A percentile compares a stretch with the other conserved stretches of the same genome.
phyloP scores from a whole-genome alignment of 2,888 invertebrate species.

The Laspeyria flexula region DNA sequence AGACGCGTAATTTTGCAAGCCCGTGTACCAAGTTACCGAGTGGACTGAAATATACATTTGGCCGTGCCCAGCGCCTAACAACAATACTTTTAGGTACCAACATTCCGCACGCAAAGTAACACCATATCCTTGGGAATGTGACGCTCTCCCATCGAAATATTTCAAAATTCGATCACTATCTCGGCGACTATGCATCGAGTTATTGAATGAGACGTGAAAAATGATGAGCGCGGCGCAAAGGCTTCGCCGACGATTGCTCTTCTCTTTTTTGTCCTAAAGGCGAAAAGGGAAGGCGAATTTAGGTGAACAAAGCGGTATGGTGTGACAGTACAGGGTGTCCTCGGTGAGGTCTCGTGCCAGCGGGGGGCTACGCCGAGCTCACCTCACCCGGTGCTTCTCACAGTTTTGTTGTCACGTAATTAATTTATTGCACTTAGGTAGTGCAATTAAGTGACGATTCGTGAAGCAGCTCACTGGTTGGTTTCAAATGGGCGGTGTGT shows the following conservation, averaged over 20 bases:
- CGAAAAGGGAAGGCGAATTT: conserved; percentile 69
- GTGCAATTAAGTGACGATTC: conserved; percentile 53
- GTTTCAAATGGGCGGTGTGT: conserved; percentile 73
- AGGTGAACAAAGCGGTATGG: conserved; percentile 76
- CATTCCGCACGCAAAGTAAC: conserved; percentile 85
- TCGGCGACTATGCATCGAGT: conserved; percentile 80
- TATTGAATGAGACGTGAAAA: conserved; percentile 86
- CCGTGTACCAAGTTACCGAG: neutral
- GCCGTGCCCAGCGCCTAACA: conserved; percentile 17
- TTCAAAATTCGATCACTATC: conserved; percentile 85
- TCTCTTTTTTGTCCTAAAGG: conserved; percentile 59
- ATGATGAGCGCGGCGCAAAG: conserved; percentile 81
- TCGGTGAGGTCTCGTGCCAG: conserved; percentile 76
- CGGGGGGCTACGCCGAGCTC: conserved; percentile 68
- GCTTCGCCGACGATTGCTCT: conserved; percentile 70
- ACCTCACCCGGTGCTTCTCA: conserved; percentile 72
- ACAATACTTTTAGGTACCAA: conserved; percentile 43
- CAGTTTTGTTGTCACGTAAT: conserved; percentile 82
- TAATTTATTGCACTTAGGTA: conserved; percentile 79
- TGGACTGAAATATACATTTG: neutral
- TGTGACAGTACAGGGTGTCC: conserved; percentile 62
- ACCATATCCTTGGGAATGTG: conserved; percentile 85
- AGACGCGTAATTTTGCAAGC: neutral
- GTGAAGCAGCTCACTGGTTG: conserved; percentile 62
- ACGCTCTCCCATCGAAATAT: conserved; percentile 81